A percentile compares a stretch with the other conserved stretches of the same genome.
These are phyloP conservation scores for Drosophila pallidifrons DNA, from an alignment of 1,140 invertebrate genomes.

Conservation along the genomic window DNA sequence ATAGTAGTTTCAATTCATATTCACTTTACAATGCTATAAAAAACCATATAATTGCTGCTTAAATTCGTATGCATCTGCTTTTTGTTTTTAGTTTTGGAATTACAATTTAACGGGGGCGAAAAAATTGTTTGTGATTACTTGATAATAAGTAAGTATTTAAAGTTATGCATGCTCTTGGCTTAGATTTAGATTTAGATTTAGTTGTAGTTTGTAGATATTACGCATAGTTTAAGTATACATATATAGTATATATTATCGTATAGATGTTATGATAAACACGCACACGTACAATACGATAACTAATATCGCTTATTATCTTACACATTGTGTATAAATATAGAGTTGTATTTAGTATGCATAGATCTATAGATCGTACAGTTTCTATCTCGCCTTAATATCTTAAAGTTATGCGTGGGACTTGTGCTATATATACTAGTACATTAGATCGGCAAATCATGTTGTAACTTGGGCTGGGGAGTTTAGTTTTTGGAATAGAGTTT, in stretches of 20 bases:
- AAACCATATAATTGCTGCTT: slow-evolving; percentile 78
- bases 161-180: slow-evolving; percentile 43
- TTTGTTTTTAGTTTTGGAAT: slow-evolving; percentile 24
- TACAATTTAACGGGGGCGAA: slow-evolving; percentile 52
- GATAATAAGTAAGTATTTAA: slow-evolving; percentile 36
- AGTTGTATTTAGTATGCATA: slow-evolving; percentile 53
- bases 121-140: slow-evolving; percentile 63
- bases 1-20: slow-evolving; percentile 34
- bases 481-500: not conserved
- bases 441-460: slow-evolving; percentile 41
- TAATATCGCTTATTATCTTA: slow-evolving; percentile 74
- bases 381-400: slow-evolving; percentile 6
- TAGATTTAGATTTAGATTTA: slow-evolving; percentile 46
- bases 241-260: slow-evolving; percentile 59
- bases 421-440: slow-evolving; percentile 23
- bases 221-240: slow-evolving; percentile 40
- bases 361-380: slow-evolving; percentile 25
- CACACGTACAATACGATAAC: slow-evolving; percentile 28
- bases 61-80: slow-evolving; percentile 72
- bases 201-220: slow-evolving; percentile 10
- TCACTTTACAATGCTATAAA: slow-evolving; percentile 49
- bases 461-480: slow-evolving; percentile 7
- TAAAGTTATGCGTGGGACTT: slow-evolving; percentile 37
- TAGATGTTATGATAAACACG: slow-evolving; percentile 74
- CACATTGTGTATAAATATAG: slow-evolving; percentile 75